Percentiles rank a stretch among this genome's conserved stretches.
phyloP scores from a whole-genome alignment of 2,888 invertebrate species.

The Augiades crinisus region DNA sequence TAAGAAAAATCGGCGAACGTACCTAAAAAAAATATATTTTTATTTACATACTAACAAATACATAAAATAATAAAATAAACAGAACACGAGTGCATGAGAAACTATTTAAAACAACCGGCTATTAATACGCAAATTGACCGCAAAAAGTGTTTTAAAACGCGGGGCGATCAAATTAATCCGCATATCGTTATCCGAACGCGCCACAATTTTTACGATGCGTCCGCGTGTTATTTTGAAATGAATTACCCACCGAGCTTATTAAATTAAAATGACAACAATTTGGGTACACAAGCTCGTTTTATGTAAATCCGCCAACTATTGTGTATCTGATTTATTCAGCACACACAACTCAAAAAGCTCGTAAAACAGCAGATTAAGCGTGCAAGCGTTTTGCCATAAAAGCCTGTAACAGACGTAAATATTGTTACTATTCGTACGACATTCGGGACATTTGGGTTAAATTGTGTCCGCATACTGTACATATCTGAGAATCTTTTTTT shows the following conservation, averaged over 20 bases:
- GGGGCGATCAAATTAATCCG: slow-evolving; percentile 41
- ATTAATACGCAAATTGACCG: slow-evolving; percentile 30
- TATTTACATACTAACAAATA: no score
- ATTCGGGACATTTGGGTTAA: slow-evolving; percentile 41
- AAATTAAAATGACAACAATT: slow-evolving; percentile 59
- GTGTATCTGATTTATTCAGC: slow-evolving; percentile 52
- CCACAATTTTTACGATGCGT: slow-evolving; percentile 8
- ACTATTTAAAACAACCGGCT: slow-evolving; percentile 3
- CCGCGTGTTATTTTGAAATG: slow-evolving; percentile 36
- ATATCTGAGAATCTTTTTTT: slow-evolving; percentile 23
- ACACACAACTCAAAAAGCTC: slow-evolving; percentile 55
- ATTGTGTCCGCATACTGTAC: slow-evolving; percentile 37
- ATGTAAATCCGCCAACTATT: slow-evolving; percentile 60
- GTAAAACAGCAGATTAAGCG: slow-evolving; percentile 59
- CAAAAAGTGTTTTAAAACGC: slow-evolving; percentile 33
- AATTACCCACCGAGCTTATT: slow-evolving; percentile 48
- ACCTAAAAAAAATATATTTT: no score
- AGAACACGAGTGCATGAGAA: no score
- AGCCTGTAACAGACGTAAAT: slow-evolving; percentile 50
- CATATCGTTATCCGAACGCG: slow-evolving; percentile 34
- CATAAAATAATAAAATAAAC: no score
- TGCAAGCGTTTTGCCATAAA: slow-evolving; percentile 55
- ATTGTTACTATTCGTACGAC: slow-evolving; percentile 44
- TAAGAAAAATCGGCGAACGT: no score
- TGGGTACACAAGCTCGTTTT: slow-evolving; percentile 46